Base-by-base conservation (phyloP, 2,113 vertebrate genomes). In the Melanostigma gelatinosum region DNA sequence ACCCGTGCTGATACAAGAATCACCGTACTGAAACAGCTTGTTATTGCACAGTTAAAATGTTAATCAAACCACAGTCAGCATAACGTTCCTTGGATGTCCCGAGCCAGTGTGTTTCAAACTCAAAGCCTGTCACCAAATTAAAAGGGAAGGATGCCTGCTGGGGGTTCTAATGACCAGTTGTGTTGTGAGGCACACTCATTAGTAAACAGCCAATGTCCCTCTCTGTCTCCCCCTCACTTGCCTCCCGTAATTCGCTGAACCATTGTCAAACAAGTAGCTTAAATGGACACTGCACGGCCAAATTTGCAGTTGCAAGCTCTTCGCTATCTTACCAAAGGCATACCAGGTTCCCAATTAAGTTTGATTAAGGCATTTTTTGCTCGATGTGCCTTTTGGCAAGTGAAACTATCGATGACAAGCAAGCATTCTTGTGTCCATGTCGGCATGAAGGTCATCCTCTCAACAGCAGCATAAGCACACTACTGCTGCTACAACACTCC, bases 371-470 rank as follows among this genome's bases (percentile, higher is more conserved):
- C 15, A 40, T 79, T 72, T 84, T 84, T 69, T 36, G 36, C 36
- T 81, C 1, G 3, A 12, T 44, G 16, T 11, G 70, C 27, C 55
- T 42, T 11, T 24, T 29, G 52, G 75, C 15, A 60, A 24, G 1
- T 80, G 10, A 69, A 69, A 58, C 61, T 73, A 34, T 20, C 16
- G 42, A 70, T 58, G 55, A 80, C 42, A 67, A 38, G 50, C 8
- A 1, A 61, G 38, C 29, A 34, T 34, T 38, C 18, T 29, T 44
- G 34, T 67, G 34, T 36, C n/a, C 34, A 42, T 65, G 67, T 75
- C 24, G 46, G 79, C 61, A 54, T 84, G 70, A 92, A 90, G 88
- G 81, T 88, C 85, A 83, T 57, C 67, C 70, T 85, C 79, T 83
- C 69, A 88, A 82, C 24, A 63, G 60, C 9, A 58, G 46, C 29